Percentiles rank a stretch among this genome's conserved stretches.
Evolutionary conservation across 2,797 vertebrate genomes (phyloP).

Genomic region (Crypturellus tataupa): DNA sequence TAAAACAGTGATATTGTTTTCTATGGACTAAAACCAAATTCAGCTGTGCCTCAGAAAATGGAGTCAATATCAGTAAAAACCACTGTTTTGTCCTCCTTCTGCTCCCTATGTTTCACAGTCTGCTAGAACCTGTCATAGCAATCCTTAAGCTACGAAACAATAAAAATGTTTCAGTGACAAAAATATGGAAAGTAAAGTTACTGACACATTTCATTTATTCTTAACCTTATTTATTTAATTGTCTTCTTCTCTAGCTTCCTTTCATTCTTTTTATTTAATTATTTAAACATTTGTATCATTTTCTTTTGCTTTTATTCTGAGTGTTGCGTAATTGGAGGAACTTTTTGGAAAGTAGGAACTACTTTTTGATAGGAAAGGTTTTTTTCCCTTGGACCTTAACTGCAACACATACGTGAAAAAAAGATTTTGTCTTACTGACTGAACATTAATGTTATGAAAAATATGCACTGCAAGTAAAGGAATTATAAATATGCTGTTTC

Average conservation of each 20-base stretch:
- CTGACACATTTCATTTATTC: neutral
- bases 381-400: neutral
- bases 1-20: neutral
- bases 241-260: neutral
- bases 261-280: neutral
- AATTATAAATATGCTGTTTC: conserved; percentile 2
- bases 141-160: neutral
- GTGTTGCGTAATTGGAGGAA: neutral
- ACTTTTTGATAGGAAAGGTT: neutral
- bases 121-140: neutral
- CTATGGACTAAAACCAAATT: neutral
- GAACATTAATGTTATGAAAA: neutral
- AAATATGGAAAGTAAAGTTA: neutral
- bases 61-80: neutral
- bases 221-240: neutral
- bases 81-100: neutral
- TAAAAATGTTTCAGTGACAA: neutral
- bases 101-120: neutral
- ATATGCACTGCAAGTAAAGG: neutral
- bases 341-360: neutral
- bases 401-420: neutral
- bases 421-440: conserved; percentile 3
- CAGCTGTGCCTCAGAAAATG: neutral
- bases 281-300: neutral
- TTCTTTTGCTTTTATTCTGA: neutral